A percentile compares a stretch with the other conserved stretches of the same genome.
These are phyloP conservation scores for Caenorhabditis macrosperma DNA, from an alignment of 2,888 invertebrate species.

Conservation along the genomic window DNA sequence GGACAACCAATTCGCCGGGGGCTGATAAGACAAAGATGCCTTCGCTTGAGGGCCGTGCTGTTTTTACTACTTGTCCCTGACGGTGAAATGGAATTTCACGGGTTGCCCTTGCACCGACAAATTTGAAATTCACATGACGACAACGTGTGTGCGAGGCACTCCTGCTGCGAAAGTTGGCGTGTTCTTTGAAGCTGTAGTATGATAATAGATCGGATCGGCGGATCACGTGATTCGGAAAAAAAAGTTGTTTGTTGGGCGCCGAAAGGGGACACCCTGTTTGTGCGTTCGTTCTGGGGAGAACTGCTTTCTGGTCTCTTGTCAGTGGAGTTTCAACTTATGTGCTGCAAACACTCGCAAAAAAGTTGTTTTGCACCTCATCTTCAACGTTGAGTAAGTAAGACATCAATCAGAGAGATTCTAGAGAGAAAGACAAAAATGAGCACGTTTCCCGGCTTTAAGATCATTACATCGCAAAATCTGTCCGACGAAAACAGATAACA, in stretches of 20 bases:
- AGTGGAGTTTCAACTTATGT: slow-evolving; percentile 39
- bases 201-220: slow-evolving; percentile 17
- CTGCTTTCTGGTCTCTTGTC: slow-evolving; percentile 28
- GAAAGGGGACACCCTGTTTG: slow-evolving; percentile 36
- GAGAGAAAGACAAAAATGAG: slow-evolving; percentile 10
- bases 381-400: neutral
- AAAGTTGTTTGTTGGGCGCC: slow-evolving; percentile 31
- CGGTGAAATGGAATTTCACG: neutral
- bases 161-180: slow-evolving; percentile 4
- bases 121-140: slow-evolving; percentile 40
- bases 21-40: neutral
- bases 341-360: slow-evolving; percentile 6
- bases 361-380: slow-evolving; percentile 19
- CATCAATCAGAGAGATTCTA: slow-evolving; percentile 13
- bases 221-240: slow-evolving; percentile 50
- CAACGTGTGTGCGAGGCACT: slow-evolving; percentile 5
- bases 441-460: slow-evolving; percentile 15
- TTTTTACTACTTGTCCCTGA: slow-evolving; percentile 13
- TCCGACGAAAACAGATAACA: slow-evolving; percentile 21
- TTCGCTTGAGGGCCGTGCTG: slow-evolving; percentile 15
- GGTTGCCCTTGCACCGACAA: slow-evolving; percentile 22
- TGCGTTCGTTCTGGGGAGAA: slow-evolving; percentile 8
- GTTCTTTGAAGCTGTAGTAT: slow-evolving; percentile 46
- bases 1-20: neutral
- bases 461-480: slow-evolving; percentile 16